Conservation (phyloP, 2,888 invertebrate genomes). For the Orchesella flavescens region DNA sequence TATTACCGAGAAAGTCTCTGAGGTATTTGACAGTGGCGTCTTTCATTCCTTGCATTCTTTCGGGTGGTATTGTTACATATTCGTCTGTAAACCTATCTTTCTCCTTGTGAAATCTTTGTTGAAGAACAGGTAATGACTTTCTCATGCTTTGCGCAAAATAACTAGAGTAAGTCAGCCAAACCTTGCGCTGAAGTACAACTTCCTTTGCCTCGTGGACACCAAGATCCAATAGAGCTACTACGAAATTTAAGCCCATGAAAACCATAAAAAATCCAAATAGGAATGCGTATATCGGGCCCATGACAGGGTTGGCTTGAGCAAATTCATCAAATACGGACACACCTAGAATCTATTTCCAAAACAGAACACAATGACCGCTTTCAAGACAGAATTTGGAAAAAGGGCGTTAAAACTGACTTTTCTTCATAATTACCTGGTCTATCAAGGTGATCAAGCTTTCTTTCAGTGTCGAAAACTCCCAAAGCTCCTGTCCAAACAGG, state of each 20-base stretch:
- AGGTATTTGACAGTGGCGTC: slow-evolving; percentile 29
- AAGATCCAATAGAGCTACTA: slow-evolving; percentile 58
- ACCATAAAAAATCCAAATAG: slow-evolving; percentile 59
- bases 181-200: slow-evolving; percentile 53
- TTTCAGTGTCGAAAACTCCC: slow-evolving; percentile 53
- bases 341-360: slow-evolving; percentile 26
- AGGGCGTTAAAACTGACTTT: too few relatives aligned
- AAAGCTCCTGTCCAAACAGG: slow-evolving; percentile 55
- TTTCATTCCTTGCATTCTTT: slow-evolving; percentile 52
- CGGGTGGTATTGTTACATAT: slow-evolving; percentile 41
- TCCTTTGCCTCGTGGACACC: slow-evolving; percentile 64
- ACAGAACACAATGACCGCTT: neutral
- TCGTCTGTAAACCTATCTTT: too few relatives aligned
- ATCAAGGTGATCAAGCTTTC: slow-evolving; percentile 57
- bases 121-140: neutral
- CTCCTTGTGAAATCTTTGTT: neutral
- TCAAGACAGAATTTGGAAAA: too few relatives aligned
- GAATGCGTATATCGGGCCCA: slow-evolving; percentile 58
- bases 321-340: slow-evolving; percentile 55
- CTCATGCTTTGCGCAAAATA: slow-evolving; percentile 5
- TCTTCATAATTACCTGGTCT: slow-evolving; percentile 31
- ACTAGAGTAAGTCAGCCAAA: slow-evolving; percentile 53
- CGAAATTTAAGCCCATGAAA: slow-evolving; percentile 60
- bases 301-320: slow-evolving; percentile 5
- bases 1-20: slow-evolving; percentile 17